Base-by-base conservation (phyloP, 1,140 invertebrate genomes). In the Drosophila sucinea region DNA sequence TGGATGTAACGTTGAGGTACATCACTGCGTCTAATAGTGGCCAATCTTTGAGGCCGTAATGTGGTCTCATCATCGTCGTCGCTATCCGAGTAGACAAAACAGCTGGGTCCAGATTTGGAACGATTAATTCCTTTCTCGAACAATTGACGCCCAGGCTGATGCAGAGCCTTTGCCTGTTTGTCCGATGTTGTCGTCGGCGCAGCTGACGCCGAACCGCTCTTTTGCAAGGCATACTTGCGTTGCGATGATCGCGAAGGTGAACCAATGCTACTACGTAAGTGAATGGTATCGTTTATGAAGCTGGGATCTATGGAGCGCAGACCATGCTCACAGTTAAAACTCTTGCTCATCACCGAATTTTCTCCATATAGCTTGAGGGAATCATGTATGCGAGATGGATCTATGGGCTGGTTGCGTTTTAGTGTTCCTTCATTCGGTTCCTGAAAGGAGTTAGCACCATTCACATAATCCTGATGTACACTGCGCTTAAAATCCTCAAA, bases 21-120 rank as follows among this genome's bases (percentile, higher is more conserved):
- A 77, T 91, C 85, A 57, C 90, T 92, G 51, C 90, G 83, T 23
- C 90, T 60, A 7, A 91, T 73, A 10, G 90, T 92, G n/a, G 81
- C 77, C 68, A 91, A 44, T 2, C 74, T 67, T 47, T 72, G 79
- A 0, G 77, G 79, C n/a, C 73, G 65, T 23, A 87, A 55, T 7
- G 90, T 85, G 11, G 82, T 58, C 27, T 90, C 84, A 25, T 85
- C 81, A 38, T 91, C 89, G 6, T 86, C 90, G 72, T 92, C 91
- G 54, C 91, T 91, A 56, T 92, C 91, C 1, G 81, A 86, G 56
- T 87, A 90, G 4, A 94, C 94, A 35, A 95, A 92, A 77, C 94
- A 95, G 79, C 95, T 95, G n/a, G 95, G 95, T n/a, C 95, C 95
- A 4, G 95, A 95, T 91, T 95, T 94, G 0, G 95, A 95, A 38